These are phyloP conservation scores for Haliclona indistincta DNA, from an alignment of 37 sponge, comb jelly and placozoan genomes.

Conservation along the genomic window DNA sequence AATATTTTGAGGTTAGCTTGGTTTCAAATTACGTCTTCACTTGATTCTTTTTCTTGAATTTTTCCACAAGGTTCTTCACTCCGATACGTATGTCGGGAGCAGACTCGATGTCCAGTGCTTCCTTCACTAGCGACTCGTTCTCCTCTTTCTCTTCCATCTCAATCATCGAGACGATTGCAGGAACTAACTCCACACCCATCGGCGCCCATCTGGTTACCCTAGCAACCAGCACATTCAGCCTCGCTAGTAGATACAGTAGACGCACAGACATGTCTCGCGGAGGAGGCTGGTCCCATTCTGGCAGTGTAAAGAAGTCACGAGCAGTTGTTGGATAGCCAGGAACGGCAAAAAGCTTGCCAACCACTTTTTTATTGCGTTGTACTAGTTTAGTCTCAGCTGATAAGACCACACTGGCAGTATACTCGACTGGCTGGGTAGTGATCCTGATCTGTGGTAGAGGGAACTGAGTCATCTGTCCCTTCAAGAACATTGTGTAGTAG, in stretches of 20 bases:
- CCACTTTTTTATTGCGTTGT: neutral
- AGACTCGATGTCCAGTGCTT: conserved; percentile 41
- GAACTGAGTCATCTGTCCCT: conserved; percentile 32
- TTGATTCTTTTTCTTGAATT: conserved; percentile 9
- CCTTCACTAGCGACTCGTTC: conserved; percentile 1
- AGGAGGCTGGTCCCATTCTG: conserved; percentile 29
- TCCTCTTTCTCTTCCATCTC: conserved; percentile 20
- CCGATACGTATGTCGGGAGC: conserved; percentile 34
- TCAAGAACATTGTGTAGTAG: conserved; percentile 15
- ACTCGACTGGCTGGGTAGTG: conserved; percentile 40
- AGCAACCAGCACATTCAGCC: conserved; percentile 50
- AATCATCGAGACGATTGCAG: conserved; percentile 25
- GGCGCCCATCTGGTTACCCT: conserved; percentile 47
- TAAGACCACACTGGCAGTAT: conserved; percentile 27
- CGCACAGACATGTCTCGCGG: neutral
- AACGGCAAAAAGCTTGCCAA: conserved; percentile 35
- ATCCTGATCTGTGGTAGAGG: conserved; percentile 19
- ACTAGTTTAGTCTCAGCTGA: conserved; percentile 52
- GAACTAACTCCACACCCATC: conserved; percentile 49
- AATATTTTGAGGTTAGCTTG: too few relatives aligned
- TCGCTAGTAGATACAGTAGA: conserved; percentile 15
- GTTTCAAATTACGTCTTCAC: neutral
- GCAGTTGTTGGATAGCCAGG: conserved; percentile 50
- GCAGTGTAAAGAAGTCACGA: conserved; percentile 32
- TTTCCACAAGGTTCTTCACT: conserved; percentile 21